These are phyloP conservation scores for Rhagium mordax DNA, from an alignment of 2,888 invertebrate species.

Conservation along the genomic window DNA sequence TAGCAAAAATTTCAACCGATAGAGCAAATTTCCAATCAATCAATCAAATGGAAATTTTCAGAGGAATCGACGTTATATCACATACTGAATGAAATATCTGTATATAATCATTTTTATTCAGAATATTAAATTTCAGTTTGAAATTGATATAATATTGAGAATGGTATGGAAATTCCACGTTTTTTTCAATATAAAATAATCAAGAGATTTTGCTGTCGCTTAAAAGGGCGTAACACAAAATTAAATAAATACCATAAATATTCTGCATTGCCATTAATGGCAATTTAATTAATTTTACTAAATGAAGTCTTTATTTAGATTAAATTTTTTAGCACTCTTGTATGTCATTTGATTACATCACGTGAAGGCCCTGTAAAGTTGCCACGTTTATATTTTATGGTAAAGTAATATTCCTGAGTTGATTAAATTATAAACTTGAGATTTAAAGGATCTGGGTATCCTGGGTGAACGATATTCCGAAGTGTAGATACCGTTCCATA, in stretches of 20 bases:
- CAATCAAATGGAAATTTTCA: constrained; percentile 2
- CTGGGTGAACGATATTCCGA: too few species aligned
- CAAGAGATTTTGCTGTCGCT: not conserved
- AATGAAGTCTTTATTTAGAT: too few species aligned
- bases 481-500: too few species aligned
- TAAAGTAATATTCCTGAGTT: too few species aligned
- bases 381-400: too few species aligned
- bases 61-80: not conserved
- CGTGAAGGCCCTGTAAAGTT: too few species aligned
- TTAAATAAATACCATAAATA: not conserved
- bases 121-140: not conserved
- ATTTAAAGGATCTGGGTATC: too few species aligned
- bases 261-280: too few species aligned
- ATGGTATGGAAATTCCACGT: not conserved
- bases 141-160: not conserved
- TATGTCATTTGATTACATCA: too few species aligned
- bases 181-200: not conserved
- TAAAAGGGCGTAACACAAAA: not conserved
- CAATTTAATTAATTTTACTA: too few species aligned
- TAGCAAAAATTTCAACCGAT: constrained; percentile 1
- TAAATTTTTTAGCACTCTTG: too few species aligned
- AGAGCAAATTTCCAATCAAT: not conserved
- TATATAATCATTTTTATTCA: not conserved
- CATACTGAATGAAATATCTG: not conserved
- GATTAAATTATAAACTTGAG: too few species aligned